Evolutionary conservation across 2,888 invertebrate genomes (phyloP), one percentile per base, ranked within the genome.

Genomic region (Agrotis segetum): DNA sequence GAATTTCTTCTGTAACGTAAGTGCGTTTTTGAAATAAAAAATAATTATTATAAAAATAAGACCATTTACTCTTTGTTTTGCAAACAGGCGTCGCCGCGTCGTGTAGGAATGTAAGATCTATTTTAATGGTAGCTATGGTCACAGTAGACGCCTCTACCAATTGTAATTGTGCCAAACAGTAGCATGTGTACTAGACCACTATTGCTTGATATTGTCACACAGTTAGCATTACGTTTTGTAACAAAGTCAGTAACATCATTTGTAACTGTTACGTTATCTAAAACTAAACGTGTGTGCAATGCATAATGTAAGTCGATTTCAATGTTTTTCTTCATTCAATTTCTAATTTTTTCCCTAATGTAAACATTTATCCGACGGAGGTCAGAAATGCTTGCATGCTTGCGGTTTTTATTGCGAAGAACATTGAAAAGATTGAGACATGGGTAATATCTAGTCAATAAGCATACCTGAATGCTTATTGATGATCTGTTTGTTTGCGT

Each of bases 191-290:
- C 44, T 53, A 62, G 34, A 52, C 19, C 49, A 80, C 52, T 49
- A 67, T 80, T 80, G 58, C 80, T 44, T 24, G 46, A 19, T 58
- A 65, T 61, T 56, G 75, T 75, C 76, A 58, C 67, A 74, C 44
- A 67, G 34, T 49, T 61, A 58, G 16, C 56, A 58, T 67, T 29
- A 44, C 4, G 47, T 67, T 40, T 67, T 80, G 75, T 75, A 80
- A 76, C 49, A 19, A 44, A 58, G 46, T 13, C 50, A 50, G 74
- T 52, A 56, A 46, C 80, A 60, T 79, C 65, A 40, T 61, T 50
- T 78, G 50, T 62, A 47, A 73, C 13, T 46, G 60, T 79, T 75
- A 55, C 79, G 46, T 52, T 56, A 64, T 53, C 2, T 44, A 24
- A 46, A 49, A 44, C 44, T 0, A 40, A 50, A 24, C 19, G 34